Conservation (phyloP, 2,888 invertebrate species). For the Anagyrus pseudococci region DNA sequence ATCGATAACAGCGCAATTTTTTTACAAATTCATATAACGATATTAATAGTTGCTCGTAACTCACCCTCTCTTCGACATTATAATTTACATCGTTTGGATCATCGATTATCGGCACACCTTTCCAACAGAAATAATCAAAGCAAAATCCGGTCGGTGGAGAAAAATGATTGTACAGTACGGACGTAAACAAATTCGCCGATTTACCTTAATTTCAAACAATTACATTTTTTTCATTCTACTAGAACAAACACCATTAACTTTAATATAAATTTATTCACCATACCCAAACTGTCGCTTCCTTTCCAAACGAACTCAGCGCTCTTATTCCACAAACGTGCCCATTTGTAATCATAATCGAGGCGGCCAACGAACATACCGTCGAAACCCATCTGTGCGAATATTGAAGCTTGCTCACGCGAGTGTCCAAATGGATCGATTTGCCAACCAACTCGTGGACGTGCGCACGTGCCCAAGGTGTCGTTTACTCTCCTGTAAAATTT, state of each 20-base stretch:
- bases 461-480: not conserved
- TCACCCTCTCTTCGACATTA: slow-evolving; percentile 79
- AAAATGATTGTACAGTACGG: slow-evolving; percentile 82
- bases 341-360: not conserved
- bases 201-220: slow-evolving; percentile 64
- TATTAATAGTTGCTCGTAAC: slow-evolving; percentile 34
- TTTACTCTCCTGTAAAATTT: not conserved
- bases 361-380: slow-evolving; percentile 1
- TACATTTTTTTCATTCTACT: too few relatives aligned
- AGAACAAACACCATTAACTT: too few relatives aligned
- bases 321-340: not conserved
- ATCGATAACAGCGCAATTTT: not conserved
- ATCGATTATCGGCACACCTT: slow-evolving; percentile 62
- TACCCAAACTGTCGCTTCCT: not conserved
- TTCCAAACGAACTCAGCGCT: not conserved
- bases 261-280: too few relatives aligned
- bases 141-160: slow-evolving; percentile 90
- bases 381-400: not conserved
- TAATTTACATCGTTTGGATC: slow-evolving; percentile 80
- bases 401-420: not conserved
- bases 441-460: not conserved
- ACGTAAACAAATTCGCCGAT: slow-evolving; percentile 79
- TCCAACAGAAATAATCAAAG: slow-evolving; percentile 81
- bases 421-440: not conserved
- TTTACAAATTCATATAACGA: not conserved